Evolutionary conservation across 2,113 vertebrate genomes (phyloP), one percentile per base, ranked within the genome.

Genomic region (Panthera uncia): DNA sequence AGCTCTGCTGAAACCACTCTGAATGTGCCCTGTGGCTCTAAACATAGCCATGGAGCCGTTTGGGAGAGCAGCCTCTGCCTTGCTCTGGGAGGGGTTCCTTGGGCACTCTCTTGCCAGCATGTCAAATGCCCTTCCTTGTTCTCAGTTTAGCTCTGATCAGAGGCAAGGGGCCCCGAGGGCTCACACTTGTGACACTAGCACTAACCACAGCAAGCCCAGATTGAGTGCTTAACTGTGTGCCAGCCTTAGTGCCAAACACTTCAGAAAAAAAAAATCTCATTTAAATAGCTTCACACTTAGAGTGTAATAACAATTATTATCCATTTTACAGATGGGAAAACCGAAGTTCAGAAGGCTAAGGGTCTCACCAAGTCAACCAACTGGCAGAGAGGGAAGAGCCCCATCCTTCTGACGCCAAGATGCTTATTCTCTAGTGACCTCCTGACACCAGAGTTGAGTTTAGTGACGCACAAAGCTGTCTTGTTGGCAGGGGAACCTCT

Each of bases 41-140:
- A 61, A 27, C 10, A 7, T 7, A 31, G 19, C 19, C 4, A 0
- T 1, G 0, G 65, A 41, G 21, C 18, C 61, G 10, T 50, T 31
- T 52, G 27, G 15, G 45, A 21, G 10, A 29, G 21, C 45, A 57
- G 48, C 36, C 41, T 16, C 48, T 41, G 18, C 11, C 48, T 66
- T 31, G 63, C 41, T 45, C 52, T 57, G 1, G 48, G 48, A 68
- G 50, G 11, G 33, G 16, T 5, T 8, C 82, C 9, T 31, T 50
- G 50, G 93, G 21, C 27, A n/a, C 23, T 36, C 18, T 36, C 11
- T 79, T 65, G 11, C 76, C 65, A 76, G 25, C 79, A 38, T 6
- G 31, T 15, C 31, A 69, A 52, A 45, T 13, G 14, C 21, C 41
- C 29, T 38, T 38, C 36, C 16, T 66, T 25, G 36, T 41, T n/a